These are phyloP conservation scores for Dendropsophus ebraccatus DNA, from an alignment of 2,113 vertebrate species.

Conservation along the genomic window DNA sequence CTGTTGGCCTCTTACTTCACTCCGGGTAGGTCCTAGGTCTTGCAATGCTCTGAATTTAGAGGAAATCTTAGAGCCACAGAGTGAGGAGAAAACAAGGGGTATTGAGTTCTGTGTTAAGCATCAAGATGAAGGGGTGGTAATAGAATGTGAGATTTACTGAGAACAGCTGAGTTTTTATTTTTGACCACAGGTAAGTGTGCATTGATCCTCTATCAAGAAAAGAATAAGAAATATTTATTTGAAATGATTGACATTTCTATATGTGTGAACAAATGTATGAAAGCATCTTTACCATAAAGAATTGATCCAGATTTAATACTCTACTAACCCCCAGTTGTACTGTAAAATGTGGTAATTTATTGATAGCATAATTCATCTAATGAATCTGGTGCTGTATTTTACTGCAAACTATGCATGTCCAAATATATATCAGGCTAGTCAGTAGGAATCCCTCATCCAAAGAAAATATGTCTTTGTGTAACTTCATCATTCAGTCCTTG, in stretches of 20 bases:
- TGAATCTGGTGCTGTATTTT: neutral
- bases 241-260: neutral
- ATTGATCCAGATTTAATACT: neutral
- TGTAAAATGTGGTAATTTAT: slow-evolving; percentile 12
- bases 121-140: no score
- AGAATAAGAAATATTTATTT: neutral
- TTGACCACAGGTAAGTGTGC: neutral
- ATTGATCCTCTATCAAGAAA: neutral
- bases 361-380: neutral
- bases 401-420: slow-evolving; percentile 5
- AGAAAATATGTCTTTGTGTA: slow-evolving; percentile 3
- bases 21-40: no score
- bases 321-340: neutral
- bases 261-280: neutral
- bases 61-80: no score
- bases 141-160: no score
- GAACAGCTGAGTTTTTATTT: neutral
- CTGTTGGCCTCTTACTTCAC: no score
- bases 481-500: neutral
- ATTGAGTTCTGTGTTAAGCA: no score
- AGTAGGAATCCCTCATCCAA: neutral
- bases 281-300: neutral
- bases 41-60: no score
- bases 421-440: neutral
- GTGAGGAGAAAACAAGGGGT: no score